These are phyloP conservation scores for Chrysotoxum bicinctum DNA, from an alignment of 2,888 invertebrate species.

Conservation along the genomic window DNA sequence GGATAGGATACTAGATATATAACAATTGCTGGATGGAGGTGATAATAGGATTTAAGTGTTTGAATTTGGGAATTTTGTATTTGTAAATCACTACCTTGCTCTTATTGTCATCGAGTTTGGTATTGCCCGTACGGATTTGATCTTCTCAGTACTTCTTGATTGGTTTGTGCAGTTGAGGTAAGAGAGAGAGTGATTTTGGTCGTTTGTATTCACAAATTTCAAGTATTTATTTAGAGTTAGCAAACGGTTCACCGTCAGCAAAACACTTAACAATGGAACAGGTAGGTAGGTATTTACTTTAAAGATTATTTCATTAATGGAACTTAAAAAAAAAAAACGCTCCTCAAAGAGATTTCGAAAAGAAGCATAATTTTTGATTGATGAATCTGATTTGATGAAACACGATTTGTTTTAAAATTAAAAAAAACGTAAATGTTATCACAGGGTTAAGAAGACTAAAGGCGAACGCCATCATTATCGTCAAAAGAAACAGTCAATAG, in stretches of 20 bases:
- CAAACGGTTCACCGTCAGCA: not conserved
- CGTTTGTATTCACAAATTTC: not conserved
- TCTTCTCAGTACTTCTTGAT: not conserved
- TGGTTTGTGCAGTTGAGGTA: not conserved
- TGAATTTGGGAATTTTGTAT: slow-evolving; percentile 22
- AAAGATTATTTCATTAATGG: not conserved
- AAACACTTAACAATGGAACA: not conserved
- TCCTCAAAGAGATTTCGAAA: not conserved
- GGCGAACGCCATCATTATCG: no score
- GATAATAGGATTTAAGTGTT: slow-evolving; percentile 51
- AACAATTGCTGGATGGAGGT: not conserved
- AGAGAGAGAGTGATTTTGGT: not conserved
- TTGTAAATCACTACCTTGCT: not conserved
- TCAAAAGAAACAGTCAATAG: no score
- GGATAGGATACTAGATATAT: not conserved
- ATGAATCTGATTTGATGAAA: no score
- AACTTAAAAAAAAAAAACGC: not conserved
- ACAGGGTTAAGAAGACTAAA: no score
- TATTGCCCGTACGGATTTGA: not conserved
- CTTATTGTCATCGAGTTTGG: not conserved
- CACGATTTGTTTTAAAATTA: no score
- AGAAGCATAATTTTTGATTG: not conserved
- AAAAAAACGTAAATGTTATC: no score
- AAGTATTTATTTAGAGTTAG: not conserved
- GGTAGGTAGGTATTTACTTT: no score